Conservation (phyloP, 2,797 vertebrate genomes). For the Falco rusticolus region DNA sequence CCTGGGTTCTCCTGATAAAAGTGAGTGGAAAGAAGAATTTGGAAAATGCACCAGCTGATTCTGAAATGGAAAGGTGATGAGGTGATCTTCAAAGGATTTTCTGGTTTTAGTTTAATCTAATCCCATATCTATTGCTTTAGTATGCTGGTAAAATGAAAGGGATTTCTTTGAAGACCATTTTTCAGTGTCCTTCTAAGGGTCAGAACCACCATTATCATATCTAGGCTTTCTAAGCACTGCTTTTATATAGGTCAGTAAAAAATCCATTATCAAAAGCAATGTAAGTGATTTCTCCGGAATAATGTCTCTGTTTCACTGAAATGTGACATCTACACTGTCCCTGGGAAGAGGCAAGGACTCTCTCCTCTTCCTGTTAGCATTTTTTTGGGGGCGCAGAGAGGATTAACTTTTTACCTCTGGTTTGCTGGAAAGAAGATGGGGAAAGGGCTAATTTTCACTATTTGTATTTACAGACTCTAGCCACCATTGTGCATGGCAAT, state of each 20-base stretch:
- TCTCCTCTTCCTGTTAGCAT: not conserved
- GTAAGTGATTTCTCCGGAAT: not conserved
- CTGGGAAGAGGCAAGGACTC: not conserved
- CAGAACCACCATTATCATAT: not conserved
- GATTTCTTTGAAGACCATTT: not conserved
- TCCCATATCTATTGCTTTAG: not conserved
- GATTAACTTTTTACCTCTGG: not conserved
- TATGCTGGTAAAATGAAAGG: not conserved
- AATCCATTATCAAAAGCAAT: not conserved
- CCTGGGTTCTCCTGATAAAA: too few species aligned
- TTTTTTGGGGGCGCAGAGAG: not conserved
- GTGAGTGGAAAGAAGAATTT: too few species aligned
- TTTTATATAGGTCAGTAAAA: not conserved
- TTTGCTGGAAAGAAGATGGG: not conserved
- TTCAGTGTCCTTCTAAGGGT: not conserved
- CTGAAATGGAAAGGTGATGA: too few species aligned
- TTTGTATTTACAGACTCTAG: not conserved
- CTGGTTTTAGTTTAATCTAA: not conserved
- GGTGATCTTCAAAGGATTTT: too few species aligned
- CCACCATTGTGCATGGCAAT: fast-evolving
- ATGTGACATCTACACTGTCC: not conserved
- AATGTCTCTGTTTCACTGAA: not conserved
- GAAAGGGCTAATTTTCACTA: not conserved
- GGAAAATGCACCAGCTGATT: too few species aligned
- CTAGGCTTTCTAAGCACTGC: not conserved